Percentiles rank a stretch among this genome's conserved stretches.
phyloP scores from a whole-genome alignment of 2,797 vertebrate genomes.

The Lagocephalus sceleratus region DNA sequence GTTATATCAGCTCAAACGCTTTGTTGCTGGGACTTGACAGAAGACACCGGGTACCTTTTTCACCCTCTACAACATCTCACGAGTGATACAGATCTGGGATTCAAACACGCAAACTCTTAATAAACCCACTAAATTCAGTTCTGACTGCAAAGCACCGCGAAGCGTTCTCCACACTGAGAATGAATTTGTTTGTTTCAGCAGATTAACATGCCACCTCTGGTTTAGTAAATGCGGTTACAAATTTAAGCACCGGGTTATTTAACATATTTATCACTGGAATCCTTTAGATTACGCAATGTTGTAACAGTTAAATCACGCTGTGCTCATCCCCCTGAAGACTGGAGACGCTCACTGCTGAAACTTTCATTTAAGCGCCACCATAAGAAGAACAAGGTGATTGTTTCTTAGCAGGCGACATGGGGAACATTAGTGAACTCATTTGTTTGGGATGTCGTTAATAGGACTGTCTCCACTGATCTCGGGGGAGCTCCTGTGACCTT shows the following conservation, averaged over 20 bases:
- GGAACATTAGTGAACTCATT: slow-evolving; percentile 93
- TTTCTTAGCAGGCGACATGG: slow-evolving; percentile 79
- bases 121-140: too few species aligned
- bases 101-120: too few species aligned
- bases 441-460: slow-evolving; percentile 96
- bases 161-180: slow-evolving; percentile 12
- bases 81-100: too few species aligned
- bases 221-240: slow-evolving; percentile 56
- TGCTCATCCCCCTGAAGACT: slow-evolving; percentile 86
- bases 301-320: slow-evolving; percentile 78
- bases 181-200: slow-evolving; percentile 37
- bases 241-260: slow-evolving; percentile 83
- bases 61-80: too few species aligned
- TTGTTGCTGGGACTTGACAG: too few species aligned
- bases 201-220: slow-evolving; percentile 62
- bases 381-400: slow-evolving; percentile 91
- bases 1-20: too few species aligned
- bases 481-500: slow-evolving; percentile 96
- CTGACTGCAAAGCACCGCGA: too few species aligned
- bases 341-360: slow-evolving; percentile 83
- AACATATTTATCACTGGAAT: slow-evolving; percentile 90
- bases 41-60: too few species aligned
- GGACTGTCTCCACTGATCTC: slow-evolving; percentile 92
- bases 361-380: slow-evolving; percentile 90
- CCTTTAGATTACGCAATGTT: slow-evolving; percentile 80